Conservation (phyloP, 2,113 vertebrate species). For the Apistogramma diplotaenia region DNA sequence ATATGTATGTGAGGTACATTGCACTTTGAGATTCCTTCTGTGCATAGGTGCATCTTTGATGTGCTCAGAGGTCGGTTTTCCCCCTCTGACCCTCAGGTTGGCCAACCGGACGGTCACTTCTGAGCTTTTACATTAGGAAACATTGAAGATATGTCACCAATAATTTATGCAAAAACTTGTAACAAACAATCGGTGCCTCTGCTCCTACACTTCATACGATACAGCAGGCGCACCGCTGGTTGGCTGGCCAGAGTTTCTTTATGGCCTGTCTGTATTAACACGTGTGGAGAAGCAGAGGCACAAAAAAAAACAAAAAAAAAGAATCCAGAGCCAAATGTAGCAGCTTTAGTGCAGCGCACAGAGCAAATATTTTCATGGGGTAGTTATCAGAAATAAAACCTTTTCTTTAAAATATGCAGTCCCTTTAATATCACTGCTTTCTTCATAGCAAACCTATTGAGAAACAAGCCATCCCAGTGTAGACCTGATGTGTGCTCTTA, state of each 20-base stretch:
- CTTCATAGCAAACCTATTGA: conserved; percentile 28
- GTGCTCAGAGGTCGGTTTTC: background rate
- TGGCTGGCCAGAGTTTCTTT: conserved; percentile 74
- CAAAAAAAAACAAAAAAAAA: background rate
- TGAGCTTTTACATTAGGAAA: conserved; percentile 9
- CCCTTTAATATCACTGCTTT: conserved; percentile 58
- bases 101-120: conserved; percentile 66
- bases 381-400: conserved; percentile 61
- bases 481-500: conserved; percentile 55
- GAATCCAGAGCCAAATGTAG: background rate
- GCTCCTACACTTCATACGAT: background rate
- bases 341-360: conserved; percentile 44
- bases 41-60: conserved; percentile 40
- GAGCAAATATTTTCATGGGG: conserved; percentile 85
- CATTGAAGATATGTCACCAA: background rate
- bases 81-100: conserved; percentile 69
- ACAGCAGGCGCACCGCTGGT: conserved; percentile 66
- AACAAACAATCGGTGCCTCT: background rate
- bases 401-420: conserved; percentile 54
- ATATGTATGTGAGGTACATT: conserved; percentile 14
- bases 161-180: background rate
- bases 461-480: conserved; percentile 50
- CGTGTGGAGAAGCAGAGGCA: conserved; percentile 18
- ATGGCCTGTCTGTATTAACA: conserved; percentile 3
- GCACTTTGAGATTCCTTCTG: conserved; percentile 14